Percentiles rank a stretch among this genome's conserved stretches.
Evolutionary conservation across 30 jellyfish, hydroid and myxozoan species (phyloP).

Genomic region (Aurelia aurita): DNA sequence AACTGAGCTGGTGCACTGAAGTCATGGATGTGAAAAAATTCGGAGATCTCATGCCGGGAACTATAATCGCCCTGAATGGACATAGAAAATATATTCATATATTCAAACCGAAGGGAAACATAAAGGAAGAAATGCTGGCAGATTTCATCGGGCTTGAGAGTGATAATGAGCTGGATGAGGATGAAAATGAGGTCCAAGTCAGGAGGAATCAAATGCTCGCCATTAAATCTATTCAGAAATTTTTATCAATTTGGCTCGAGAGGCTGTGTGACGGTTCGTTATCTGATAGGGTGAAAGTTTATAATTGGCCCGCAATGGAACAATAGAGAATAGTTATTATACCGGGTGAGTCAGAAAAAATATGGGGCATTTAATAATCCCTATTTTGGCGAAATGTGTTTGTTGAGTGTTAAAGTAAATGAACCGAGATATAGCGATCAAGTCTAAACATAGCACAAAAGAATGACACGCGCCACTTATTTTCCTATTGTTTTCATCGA

Average conservation of each 20-base stretch:
- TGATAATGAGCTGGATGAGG: slow-evolving; percentile 73
- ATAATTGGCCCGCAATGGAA: slow-evolving; percentile 93
- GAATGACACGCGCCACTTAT: too few species aligned
- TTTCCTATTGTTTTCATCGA: too few species aligned
- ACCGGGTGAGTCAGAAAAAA: too few species aligned
- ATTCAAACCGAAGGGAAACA: slow-evolving; percentile 57
- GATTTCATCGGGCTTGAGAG: slow-evolving; percentile 94
- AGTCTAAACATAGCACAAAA: too few species aligned
- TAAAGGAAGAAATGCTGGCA: slow-evolving; percentile 35
- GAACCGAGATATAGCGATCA: too few species aligned
- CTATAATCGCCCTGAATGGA: slow-evolving; percentile 90
- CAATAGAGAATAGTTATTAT: not conserved
- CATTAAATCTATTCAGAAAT: slow-evolving; percentile 42
- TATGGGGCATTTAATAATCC: too few species aligned
- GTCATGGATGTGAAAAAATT: slow-evolving; percentile 87
- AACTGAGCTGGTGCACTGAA: slow-evolving; percentile 94
- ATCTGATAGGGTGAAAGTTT: slow-evolving; percentile 53
- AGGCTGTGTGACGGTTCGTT: slow-evolving; percentile 90
- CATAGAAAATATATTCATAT: slow-evolving; percentile 74
- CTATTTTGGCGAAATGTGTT: too few species aligned
- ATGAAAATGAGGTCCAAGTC: slow-evolving; percentile 23
- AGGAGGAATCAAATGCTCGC: slow-evolving; percentile 50
- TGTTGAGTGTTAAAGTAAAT: too few species aligned
- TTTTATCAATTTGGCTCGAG: slow-evolving; percentile 86
- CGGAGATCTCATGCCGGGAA: slow-evolving; percentile 93